Evolutionary conservation across 2,797 vertebrate genomes (phyloP).

Genomic region (Dryobates pubescens): DNA sequence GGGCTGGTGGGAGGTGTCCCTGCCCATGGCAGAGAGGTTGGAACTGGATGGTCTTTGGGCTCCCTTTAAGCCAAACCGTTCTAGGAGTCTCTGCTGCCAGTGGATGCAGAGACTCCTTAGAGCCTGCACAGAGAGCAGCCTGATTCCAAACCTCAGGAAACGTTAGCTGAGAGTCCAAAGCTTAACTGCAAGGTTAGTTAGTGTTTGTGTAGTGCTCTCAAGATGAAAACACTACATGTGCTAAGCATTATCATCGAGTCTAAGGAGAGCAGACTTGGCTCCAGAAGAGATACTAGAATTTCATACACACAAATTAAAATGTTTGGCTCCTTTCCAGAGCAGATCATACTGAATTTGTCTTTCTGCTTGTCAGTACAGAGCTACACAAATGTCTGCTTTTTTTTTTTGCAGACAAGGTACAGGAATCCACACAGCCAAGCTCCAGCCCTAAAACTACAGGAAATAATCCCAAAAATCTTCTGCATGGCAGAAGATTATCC

Average conservation of each 20-base stretch:
- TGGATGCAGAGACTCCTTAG: neutral
- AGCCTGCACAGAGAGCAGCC: neutral
- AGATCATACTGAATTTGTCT: conserved; percentile 33
- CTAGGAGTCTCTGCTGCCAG: too few species aligned
- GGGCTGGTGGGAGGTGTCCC: too few species aligned
- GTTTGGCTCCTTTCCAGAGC: conserved; percentile 36
- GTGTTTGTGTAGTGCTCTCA: neutral
- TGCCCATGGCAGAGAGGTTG: too few species aligned
- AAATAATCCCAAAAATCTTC: neutral
- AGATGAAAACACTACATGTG: neutral
- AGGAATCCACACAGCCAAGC: neutral
- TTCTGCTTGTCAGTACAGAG: conserved; percentile 35
- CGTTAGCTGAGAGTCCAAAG: neutral
- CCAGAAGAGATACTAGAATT: conserved; percentile 31
- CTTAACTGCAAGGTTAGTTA: neutral
- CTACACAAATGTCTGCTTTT: neutral
- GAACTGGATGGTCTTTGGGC: too few species aligned
- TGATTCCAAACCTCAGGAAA: neutral
- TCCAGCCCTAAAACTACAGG: neutral
- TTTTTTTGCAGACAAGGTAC: neutral
- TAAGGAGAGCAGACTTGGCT: conserved; percentile 53
- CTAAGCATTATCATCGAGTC: conserved; percentile 23
- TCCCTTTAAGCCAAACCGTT: too few species aligned
- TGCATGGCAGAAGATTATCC: neutral
- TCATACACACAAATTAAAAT: conserved; percentile 43